Percentiles rank a stretch among this genome's conserved stretches.
These are phyloP conservation scores for Agonopterix heracliana DNA, from an alignment of 2,888 invertebrate species.

Conservation along the genomic window DNA sequence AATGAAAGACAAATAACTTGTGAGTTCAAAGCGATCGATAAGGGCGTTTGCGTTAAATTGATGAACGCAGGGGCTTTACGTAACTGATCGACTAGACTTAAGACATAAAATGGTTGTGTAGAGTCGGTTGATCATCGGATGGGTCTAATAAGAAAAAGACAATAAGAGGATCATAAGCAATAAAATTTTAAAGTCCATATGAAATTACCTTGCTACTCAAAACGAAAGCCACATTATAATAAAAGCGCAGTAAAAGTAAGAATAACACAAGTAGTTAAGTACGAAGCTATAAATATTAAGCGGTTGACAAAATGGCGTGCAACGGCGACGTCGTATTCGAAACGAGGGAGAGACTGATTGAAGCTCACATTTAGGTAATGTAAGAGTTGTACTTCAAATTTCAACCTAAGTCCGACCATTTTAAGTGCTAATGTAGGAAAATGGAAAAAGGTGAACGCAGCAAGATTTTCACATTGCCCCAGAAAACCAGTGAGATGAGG, in stretches of 20 bases:
- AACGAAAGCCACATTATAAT: constrained; percentile 38
- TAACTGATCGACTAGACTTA: constrained; percentile 6
- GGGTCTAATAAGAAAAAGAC: constrained; percentile 10
- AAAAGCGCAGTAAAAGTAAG: constrained; percentile 42
- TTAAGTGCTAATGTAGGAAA: too few species aligned
- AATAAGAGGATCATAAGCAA: constrained; percentile 19
- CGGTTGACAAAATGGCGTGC: constrained; percentile 37
- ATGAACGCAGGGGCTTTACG: constrained; percentile 33
- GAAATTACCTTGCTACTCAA: constrained; percentile 33
- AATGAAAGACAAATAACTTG: constrained; percentile 66
- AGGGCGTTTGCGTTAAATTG: constrained; percentile 52
- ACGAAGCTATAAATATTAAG: constrained; percentile 36
- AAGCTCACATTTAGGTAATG: constrained; percentile 16
- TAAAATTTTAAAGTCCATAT: constrained; percentile 35
- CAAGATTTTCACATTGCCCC: constrained; percentile 19
- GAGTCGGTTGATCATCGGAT: background rate
- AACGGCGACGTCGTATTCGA: constrained; percentile 17
- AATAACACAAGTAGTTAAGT: constrained; percentile 30
- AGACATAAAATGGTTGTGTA: constrained; percentile 3
- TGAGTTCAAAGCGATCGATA: constrained; percentile 57
- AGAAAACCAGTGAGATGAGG: constrained; percentile 32
- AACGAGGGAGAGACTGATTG: constrained; percentile 20
- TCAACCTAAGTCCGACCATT: constrained; percentile 16
- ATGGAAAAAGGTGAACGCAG: background rate
- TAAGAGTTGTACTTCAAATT: constrained; percentile 12